Base-by-base conservation (phyloP, 2,797 vertebrate genomes). In the Acridotheres tristis region DNA sequence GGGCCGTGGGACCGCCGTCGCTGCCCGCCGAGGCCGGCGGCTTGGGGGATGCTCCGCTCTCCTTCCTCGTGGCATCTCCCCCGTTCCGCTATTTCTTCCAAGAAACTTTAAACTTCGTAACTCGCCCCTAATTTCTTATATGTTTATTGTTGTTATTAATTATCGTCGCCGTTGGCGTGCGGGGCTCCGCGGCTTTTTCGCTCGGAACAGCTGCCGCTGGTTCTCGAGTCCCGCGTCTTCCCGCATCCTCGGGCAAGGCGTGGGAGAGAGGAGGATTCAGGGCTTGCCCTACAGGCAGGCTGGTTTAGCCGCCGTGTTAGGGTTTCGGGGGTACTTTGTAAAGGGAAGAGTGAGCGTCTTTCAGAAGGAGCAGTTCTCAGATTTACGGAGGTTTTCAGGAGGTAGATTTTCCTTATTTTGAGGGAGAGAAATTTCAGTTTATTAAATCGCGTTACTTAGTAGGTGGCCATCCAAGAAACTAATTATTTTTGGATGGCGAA, bases 401-500 rank as follows among this genome's bases (percentile, higher is more conserved):
- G 48, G 6, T 21, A 23, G 23, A 22, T 40, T 76, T 61, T 42
- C 21, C 27, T 50, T 30, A 36, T 23, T 81, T 50, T 20, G 47
- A n/a, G 40, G 34, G 43, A 32, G 21, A 68, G 58, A 87, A 53
- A 68, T 71, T 85, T 42, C 76, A 25, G 40, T 84, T 74, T 71
- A 16, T 72, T 77, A 65, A 91, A 58, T 32, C 32, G n/a, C 16
- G 3, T 92, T 90, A 30, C 55, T 90, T 74, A 65, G 50, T 61
- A 77, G 85, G 82, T 82, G 29, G 40, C 66, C 26, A 11, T 88
- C 83, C 88, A 84, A 62, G 34, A 36, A 63, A n/a, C 21, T 26
- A 67, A 61, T 80, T 89, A 68, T 65, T 96, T 95, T 86, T 91
- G 73, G 82, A 91, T 17, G 62, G 45, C 59, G 66, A 54, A 3